Conservation (phyloP, 2,888 invertebrate species). For the Ethmia dodecea region DNA sequence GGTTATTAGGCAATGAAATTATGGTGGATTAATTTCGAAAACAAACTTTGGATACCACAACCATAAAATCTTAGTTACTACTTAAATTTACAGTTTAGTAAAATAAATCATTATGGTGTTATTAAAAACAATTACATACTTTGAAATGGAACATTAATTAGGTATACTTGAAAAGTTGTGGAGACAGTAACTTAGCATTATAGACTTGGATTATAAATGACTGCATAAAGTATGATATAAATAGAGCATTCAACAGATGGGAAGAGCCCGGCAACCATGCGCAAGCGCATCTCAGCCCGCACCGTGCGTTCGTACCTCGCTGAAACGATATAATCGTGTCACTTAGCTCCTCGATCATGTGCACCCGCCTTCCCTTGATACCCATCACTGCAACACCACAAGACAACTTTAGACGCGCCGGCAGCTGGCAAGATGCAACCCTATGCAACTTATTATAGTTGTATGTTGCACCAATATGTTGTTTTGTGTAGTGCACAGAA, state of each 20-base stretch:
- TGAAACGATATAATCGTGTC: constrained; percentile 99
- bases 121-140: no score
- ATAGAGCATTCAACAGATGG: no score
- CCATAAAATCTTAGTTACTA: constrained; percentile 3
- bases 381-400: constrained; percentile 93
- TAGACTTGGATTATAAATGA: no score
- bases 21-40: neutral
- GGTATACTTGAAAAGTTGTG: no score
- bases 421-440: constrained; percentile 34
- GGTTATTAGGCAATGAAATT: constrained; percentile 42
- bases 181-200: no score
- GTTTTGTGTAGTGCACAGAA: no score
- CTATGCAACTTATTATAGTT: no score
- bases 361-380: constrained; percentile 98
- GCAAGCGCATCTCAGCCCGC: constrained; percentile 41
- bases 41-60: constrained; percentile 4
- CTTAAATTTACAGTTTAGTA: no score
- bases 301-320: constrained; percentile 89
- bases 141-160: no score
- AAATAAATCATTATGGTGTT: no score
- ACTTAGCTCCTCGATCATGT: constrained; percentile 99
- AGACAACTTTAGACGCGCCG: constrained; percentile 40
- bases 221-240: no score
- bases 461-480: no score
- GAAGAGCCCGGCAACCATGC: constrained; percentile 63